phyloP scores from a whole-genome alignment of 2,888 invertebrate genomes.

The Dione juno region DNA sequence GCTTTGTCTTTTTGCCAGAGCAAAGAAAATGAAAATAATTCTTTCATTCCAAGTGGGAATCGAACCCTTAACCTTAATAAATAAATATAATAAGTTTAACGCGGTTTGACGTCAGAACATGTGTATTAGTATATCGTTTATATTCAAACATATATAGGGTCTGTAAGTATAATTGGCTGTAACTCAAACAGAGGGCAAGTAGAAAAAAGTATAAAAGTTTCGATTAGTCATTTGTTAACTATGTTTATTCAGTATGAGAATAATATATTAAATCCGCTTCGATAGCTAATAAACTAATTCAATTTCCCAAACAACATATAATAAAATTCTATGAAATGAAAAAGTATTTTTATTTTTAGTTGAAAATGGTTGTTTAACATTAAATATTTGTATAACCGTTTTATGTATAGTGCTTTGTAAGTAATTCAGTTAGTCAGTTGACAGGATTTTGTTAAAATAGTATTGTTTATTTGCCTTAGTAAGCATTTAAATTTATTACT shows the following conservation, averaged over 20 bases:
- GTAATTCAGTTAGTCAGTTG: background rate
- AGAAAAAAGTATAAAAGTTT: conserved; percentile 25
- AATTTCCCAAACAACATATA: too few relatives aligned
- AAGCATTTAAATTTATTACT: background rate
- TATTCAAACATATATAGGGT: conserved; percentile 22
- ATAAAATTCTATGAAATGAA: too few relatives aligned
- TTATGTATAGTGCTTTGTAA: background rate
- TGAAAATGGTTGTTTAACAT: too few relatives aligned
- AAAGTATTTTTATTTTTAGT: too few relatives aligned
- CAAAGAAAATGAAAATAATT: too few relatives aligned
- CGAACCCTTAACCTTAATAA: too few relatives aligned
- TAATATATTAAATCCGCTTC: background rate
- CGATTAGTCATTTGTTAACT: conserved; percentile 28
- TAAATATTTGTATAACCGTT: too few relatives aligned
- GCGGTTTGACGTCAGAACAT: background rate
- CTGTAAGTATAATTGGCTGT: conserved; percentile 33
- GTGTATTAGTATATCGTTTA: conserved; percentile 6
- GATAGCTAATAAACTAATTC: too few relatives aligned
- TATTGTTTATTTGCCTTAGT: background rate
- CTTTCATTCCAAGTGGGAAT: too few relatives aligned
- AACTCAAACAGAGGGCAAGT: conserved; percentile 21
- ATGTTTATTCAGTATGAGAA: too few relatives aligned
- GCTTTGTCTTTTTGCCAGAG: background rate
- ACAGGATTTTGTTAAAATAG: background rate
- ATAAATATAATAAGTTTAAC: background rate